These are phyloP conservation scores for Pelosia muscerda DNA, from an alignment of 2,888 invertebrate species.

Conservation along the genomic window DNA sequence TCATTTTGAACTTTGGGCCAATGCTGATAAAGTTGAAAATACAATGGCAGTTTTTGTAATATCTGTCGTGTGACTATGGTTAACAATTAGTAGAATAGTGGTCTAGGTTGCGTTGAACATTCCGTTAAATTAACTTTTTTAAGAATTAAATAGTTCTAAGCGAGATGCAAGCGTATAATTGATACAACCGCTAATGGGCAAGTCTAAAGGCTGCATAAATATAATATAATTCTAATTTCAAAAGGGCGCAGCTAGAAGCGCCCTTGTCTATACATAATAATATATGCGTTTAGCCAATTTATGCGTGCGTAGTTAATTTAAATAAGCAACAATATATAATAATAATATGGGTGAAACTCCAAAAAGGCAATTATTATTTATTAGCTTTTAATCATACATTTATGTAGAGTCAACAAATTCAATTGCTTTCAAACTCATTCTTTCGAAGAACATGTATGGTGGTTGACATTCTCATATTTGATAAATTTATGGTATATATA, in stretches of 20 bases:
- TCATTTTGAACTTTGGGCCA: too few relatives aligned
- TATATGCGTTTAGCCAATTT: slow-evolving; percentile 70
- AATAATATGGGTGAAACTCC: slow-evolving; percentile 41
- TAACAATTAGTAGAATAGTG: too few relatives aligned
- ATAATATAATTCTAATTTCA: slow-evolving; percentile 29
- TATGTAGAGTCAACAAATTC: background rate
- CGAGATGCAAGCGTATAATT: slow-evolving; percentile 28
- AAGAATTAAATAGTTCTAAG: background rate
- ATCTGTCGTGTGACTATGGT: too few relatives aligned
- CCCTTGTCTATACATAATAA: too few relatives aligned
- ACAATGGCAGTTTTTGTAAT: too few relatives aligned
- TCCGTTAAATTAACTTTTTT: too few relatives aligned
- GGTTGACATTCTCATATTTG: background rate
- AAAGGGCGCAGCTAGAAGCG: slow-evolving; percentile 28
- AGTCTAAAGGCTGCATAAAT: slow-evolving; percentile 68
- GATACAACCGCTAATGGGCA: slow-evolving; percentile 39
- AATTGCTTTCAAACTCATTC: background rate
- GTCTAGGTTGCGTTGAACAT: too few relatives aligned
- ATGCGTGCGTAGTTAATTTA: slow-evolving; percentile 74
- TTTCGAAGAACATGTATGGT: background rate
- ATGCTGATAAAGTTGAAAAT: too few relatives aligned
- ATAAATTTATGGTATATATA: background rate
- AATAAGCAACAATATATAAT: slow-evolving; percentile 59
- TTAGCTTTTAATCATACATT: background rate
- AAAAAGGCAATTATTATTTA: slow-evolving; percentile 22